Evolutionary conservation across 1,140 invertebrate genomes (phyloP), one percentile per base, ranked within the genome.

Genomic region (Drosophila pruinosa): DNA sequence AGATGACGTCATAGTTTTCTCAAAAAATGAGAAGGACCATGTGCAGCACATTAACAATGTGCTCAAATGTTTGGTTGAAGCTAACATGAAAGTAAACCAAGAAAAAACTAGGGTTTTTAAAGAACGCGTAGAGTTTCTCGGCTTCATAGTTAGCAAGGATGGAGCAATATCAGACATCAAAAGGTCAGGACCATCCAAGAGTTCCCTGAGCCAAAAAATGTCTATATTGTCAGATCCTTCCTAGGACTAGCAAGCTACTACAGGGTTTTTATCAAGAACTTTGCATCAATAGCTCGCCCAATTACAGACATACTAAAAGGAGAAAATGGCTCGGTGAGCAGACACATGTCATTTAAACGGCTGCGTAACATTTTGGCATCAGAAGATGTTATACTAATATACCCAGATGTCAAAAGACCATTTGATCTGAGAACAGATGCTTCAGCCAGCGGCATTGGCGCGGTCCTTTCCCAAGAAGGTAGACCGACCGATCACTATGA

Each of bases 391-490:
- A 58, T 64, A 17, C 8, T 59, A 4, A 28, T 3, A 34, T 61
- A 72, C 17, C 62, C 67, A 3, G 65, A 75, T 12, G 71, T 39
- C 10, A 65, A 64, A 22, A 64, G 52, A 31, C 21, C 43, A 5
- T 77, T 77, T 14, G 71, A 77, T 15, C 21, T 62, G 14, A 77
- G 71, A 4, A 74, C 54, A 3, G 56, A 74, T 56, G 71, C 48
- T 2, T 74, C 58, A 3, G 31, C 61, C 8, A 36, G n/a, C 19
- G 67, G 36, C 10, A 31, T 72, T 8, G 67, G 56, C 7, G 61
- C 72, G 8, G 75, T 73, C 6, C 26, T 77, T 1, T 65, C 75
- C 38, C 65, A 68, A 47, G 63, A 5, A 3, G 24, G 31, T 10
- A 10, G n/a, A n/a, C n/a, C n/a, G 64, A 22, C 57, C 58, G n/a